Evolutionary conservation across 2,888 invertebrate genomes (phyloP), one percentile per base, ranked within the genome.

Genomic region (Hetaerina titia): DNA sequence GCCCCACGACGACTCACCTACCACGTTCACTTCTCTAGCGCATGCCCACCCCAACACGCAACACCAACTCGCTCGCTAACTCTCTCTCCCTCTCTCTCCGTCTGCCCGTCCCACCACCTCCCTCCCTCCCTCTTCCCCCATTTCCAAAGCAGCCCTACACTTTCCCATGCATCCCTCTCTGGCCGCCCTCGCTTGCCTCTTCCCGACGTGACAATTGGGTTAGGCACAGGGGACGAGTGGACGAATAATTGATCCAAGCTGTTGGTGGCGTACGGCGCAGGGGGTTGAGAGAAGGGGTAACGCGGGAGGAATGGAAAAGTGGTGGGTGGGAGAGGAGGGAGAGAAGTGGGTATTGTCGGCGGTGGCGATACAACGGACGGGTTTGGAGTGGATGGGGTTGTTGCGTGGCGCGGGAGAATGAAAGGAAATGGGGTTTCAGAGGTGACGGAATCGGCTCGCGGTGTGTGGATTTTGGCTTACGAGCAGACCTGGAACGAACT

Each of bases 211-310:
- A 81, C 81, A 92, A 92, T 92, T 92, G 92, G 45, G 69, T 92
- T 92, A 74, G 64, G 69, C 69, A 57, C 92, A 92, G 74, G 92
- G 92, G 92, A 90, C 92, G 81, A 92, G 92, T n/a, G 92, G 92
- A 74, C 92, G 92, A 92, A 92, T 92, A 92, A 92, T 92, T 92
- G 92, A 92, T 92, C 92, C 92, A 92, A 92, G 92, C 69, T 64
- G 92, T 56, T 56, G 92, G 64, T 92, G 81, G 31, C 25, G 31
- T 31, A 25, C 81, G 31, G 81, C 25, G 81, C 81, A 81, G 25
- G 11, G n/a, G 45, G 45, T 45, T 45, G 45, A 45, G 45, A 45
- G 45, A 4, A 45, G 45, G 45, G 45, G 45, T 45, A 45, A 45
- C 45, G 9, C 13, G 11, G 25, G 31, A 81, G 11, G 22, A n/a